Conservation (phyloP, 2,888 invertebrate species). For the Pachycephus smyrnensis region DNA sequence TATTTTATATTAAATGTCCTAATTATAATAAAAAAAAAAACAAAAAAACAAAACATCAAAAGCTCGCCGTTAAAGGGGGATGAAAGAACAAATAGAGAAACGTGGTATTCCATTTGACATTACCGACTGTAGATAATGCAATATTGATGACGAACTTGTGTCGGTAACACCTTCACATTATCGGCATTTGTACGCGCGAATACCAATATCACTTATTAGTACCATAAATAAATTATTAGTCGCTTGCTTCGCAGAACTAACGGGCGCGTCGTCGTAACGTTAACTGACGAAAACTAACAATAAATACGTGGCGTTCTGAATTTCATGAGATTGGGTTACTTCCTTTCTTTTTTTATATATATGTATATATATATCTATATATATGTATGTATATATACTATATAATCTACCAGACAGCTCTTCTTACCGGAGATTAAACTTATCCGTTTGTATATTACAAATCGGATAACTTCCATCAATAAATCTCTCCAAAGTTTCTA, state of each 20-base stretch:
- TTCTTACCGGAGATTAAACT: neutral
- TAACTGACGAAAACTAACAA: constrained; percentile 6
- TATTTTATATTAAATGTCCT: neutral
- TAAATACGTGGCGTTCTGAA: constrained; percentile 3
- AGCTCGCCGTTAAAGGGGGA: neutral
- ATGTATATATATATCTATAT: neutral
- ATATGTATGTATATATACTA: neutral
- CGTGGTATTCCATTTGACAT: neutral
- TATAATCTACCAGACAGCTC: neutral
- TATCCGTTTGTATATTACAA: neutral
- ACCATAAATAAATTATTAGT: constrained; percentile 1
- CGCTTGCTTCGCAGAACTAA: neutral
- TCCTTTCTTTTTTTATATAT: constrained; percentile 2
- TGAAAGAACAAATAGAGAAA: neutral
- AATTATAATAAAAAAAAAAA: neutral
- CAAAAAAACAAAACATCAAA: neutral
- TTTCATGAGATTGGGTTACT: neutral
- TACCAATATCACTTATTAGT: neutral
- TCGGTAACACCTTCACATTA: neutral
- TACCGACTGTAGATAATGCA: neutral
- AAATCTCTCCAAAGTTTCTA: neutral
- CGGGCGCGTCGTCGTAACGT: neutral
- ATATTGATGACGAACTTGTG: neutral
- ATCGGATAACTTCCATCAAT: neutral
- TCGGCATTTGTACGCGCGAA: neutral